phyloP scores from a whole-genome alignment of 2,113 vertebrate species.

The Elephas maximus region DNA sequence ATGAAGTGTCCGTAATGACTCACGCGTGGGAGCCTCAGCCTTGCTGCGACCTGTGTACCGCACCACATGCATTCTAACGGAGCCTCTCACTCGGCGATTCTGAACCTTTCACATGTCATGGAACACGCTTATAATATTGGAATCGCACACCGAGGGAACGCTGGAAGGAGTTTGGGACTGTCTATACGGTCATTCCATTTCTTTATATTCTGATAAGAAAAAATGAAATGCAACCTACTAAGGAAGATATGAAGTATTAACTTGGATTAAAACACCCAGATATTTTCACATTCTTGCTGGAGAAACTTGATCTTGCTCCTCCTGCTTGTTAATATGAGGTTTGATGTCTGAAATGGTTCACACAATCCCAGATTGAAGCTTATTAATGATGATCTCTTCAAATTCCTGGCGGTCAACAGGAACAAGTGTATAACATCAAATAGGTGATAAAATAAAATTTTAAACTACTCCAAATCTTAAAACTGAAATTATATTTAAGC shows the following conservation, averaged over 20 bases:
- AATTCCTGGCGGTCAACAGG: not conserved
- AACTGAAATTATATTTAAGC: constrained; percentile 22
- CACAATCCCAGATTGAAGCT: not conserved
- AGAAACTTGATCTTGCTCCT: not conserved
- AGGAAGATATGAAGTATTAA: constrained; percentile 18
- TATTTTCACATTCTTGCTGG: not conserved
- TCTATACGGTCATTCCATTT: not conserved
- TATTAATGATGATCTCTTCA: not conserved
- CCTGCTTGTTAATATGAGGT: not conserved
- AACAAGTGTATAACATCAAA: not conserved
- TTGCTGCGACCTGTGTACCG: not conserved
- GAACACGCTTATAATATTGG: not conserved
- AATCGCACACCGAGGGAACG: not conserved
- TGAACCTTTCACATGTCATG: not conserved
- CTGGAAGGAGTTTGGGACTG: not conserved
- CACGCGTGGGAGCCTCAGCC: not conserved
- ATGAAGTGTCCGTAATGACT: not conserved
- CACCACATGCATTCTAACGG: not conserved
- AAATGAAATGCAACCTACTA: constrained; percentile 18
- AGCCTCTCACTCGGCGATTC: not conserved
- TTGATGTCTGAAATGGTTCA: not conserved
- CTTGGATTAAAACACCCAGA: constrained; percentile 8
- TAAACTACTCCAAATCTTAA: constrained; percentile 29
- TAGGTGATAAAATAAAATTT: not conserved
- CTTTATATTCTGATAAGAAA: constrained; percentile 13